Base-by-base conservation (phyloP, 2,113 vertebrate genomes). In the Amphilophus citrinellus region DNA sequence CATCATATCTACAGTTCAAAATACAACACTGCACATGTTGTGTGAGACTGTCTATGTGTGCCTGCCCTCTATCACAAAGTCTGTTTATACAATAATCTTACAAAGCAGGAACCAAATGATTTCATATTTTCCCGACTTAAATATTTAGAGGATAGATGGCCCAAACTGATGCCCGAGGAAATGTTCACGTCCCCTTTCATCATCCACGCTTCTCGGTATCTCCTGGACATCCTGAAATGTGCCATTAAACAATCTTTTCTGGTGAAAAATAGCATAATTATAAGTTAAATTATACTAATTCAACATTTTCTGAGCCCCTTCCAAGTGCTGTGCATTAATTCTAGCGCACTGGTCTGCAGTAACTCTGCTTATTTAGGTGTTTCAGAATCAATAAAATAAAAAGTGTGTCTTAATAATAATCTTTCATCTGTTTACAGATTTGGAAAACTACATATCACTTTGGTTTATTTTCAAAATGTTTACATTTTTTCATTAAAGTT, bases 1-100 rank as follows among this genome's bases (percentile, higher is more conserved):
- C 76, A 47, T 78, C 80, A 80, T 84, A 84, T 91, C 83, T 78
- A 10, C 77, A 37, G 60, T 53, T 47, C 50, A 63, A 65, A 82
- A 79, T 6, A 76, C 20, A 78, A 76, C 79, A 53, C 27, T 20
- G 20, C 35, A 65, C 37, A 44, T 73, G 76, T 75, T 50, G 73
- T 66, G 47, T 20, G 11, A 82, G 85, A 42, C 44, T 82, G 65
- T 80, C 8, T 65, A 2, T 66, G 57, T 71, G 50, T 27, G 71
- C 35, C 5, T 61, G 61, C 56, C 68, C 47, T 73, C 68, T 56
- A 14, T 73, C 68, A 73, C 6, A 56, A 56, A 42, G 39, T 84
- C 61, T 79, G 81, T 77, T 61, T 61, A 4, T 81, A 24, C 47
- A 80, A 83, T 83, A 62, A 76, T 75, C 77, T 62, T 22, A 77